Percentiles rank a stretch among this genome's conserved stretches.
These are phyloP conservation scores for Gallinago paraguaiae DNA, from an alignment of 2,113 vertebrate species.

Conservation along the genomic window DNA sequence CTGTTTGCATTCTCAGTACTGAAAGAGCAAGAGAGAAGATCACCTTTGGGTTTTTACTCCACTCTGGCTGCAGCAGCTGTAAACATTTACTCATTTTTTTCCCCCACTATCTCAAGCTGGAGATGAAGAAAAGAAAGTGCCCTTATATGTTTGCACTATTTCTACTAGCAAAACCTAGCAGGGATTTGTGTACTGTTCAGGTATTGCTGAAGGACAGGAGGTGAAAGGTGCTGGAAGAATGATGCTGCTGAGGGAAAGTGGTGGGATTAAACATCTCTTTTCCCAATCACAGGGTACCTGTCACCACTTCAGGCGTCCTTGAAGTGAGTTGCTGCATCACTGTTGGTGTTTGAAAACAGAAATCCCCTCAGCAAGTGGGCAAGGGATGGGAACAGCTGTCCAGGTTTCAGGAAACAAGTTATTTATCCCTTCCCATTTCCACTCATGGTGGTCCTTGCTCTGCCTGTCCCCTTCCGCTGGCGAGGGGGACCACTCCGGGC, in stretches of 20 bases:
- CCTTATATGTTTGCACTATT: not conserved
- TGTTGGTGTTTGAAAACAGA: not conserved
- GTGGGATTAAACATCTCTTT: not conserved
- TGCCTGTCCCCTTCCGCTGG: not conserved
- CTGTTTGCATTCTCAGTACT: not conserved
- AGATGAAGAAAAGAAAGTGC: not conserved
- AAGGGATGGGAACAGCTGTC: not conserved
- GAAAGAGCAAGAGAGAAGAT: not conserved
- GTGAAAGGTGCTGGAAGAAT: not conserved
- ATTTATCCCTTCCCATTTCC: not conserved
- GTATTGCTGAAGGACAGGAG: not conserved
- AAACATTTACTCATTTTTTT: not conserved
- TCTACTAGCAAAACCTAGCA: not conserved
- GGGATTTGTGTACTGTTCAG: not conserved
- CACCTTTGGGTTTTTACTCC: not conserved
- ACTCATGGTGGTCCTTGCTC: not conserved
- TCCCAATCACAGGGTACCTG: not conserved
- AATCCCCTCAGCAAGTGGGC: not conserved
- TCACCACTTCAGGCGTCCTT: not conserved
- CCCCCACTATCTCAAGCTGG: not conserved
- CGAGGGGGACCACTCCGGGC: rapidly evolving
- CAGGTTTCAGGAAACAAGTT: not conserved
- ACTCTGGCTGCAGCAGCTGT: not conserved
- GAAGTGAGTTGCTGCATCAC: not conserved
- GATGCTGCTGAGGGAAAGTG: not conserved